Evolutionary conservation across 2,113 vertebrate genomes (phyloP).

Genomic region (Empidonax alnorum): DNA sequence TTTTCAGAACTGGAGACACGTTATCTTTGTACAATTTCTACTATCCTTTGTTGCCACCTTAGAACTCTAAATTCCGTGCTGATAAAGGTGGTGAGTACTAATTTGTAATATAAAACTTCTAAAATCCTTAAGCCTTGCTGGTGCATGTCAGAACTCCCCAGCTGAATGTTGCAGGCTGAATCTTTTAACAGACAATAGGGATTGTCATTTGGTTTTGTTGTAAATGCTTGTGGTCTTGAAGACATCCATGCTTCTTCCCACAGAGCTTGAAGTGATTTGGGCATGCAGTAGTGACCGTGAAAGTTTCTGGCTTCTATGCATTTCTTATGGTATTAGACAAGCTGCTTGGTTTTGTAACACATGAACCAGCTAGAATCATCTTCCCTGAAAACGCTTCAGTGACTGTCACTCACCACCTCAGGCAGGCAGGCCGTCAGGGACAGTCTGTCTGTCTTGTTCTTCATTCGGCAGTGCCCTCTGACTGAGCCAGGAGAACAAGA

Average conservation of each 20-base stretch:
- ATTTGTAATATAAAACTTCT: neutral
- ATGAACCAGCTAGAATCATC: neutral
- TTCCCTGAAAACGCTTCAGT: neutral
- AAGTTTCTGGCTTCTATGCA: neutral
- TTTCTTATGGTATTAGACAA: neutral
- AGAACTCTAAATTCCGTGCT: neutral
- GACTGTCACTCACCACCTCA: neutral
- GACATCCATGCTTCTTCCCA: neutral
- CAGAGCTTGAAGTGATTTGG: neutral
- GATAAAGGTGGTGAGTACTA: neutral
- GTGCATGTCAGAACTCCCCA: neutral
- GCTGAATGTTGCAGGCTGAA: neutral
- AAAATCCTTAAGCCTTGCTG: neutral
- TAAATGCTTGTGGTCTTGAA: conserved; percentile 29
- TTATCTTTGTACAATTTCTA: neutral
- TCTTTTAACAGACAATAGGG: neutral
- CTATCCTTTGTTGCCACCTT: neutral
- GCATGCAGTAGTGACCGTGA: neutral
- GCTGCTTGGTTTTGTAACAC: neutral
- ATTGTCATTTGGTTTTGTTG: neutral
- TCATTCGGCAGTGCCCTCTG: neutral
- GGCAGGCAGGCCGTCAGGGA: neutral
- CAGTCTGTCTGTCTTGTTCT: neutral
- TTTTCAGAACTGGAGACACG: neutral
- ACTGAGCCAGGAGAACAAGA: neutral